Evolutionary conservation across 2,888 invertebrate species (phyloP), one percentile per base, ranked within the genome.

Genomic region (Drosophila hamatofila): DNA sequence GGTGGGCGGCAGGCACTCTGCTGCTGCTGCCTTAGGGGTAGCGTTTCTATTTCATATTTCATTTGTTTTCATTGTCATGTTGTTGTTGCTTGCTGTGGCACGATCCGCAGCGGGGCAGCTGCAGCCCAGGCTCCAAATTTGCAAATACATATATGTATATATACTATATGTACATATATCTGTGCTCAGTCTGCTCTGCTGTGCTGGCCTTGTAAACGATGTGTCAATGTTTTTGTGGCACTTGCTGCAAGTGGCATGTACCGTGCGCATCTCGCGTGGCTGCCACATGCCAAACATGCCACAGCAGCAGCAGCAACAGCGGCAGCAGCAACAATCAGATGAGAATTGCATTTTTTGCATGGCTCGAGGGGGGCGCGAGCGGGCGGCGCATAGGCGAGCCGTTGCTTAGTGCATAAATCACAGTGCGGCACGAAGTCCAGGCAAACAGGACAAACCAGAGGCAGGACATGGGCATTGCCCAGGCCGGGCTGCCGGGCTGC

Each of bases 351-450:
- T 66, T 51, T 56, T 70, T 65, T 23, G 54, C 49, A 12, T 6
- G 46, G 33, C 39, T 18, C 41, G 11, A 55, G 33, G 37, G 51
- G 35, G 35, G 48, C 57, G 61, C 69, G n/a, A 33, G 33, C 33
- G 33, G 11, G 30, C 30, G 30, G 11, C 30, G 30, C 30, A 33
- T 11, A 48, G 57, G 44, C 44, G 58, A 23, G 48, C 41, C 57
- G 54, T 87, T 82, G 83, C 68, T 88, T 84, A 84, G 83, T 88
- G 88, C 83, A 84, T 84, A 84, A 84, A 84, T 84, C 88, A 83
- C 76, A 72, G 88, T 59, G 67, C 41, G 25, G 9, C 46, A 16
- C 54, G 52, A 37, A 11, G 51, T 48, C 60, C 70, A 55, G 70
- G 66, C 68, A 42, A 72, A 69, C 72, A 65, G 72, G 60, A 54